Evolutionary conservation across 2,888 invertebrate species (phyloP), one percentile per base, ranked within the genome.

Genomic region (Helobdella robusta): DNA sequence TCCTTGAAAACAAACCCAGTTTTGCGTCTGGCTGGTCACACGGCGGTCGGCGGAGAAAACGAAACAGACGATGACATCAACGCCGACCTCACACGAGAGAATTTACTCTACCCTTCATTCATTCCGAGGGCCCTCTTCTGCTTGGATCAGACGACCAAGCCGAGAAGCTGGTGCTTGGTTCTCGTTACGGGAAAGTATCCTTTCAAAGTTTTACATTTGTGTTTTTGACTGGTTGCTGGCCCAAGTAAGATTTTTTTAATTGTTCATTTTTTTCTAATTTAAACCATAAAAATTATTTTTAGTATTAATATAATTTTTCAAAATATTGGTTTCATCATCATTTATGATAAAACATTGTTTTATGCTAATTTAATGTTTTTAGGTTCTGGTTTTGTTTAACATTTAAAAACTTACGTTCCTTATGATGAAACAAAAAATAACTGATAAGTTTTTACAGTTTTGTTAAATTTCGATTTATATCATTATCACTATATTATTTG

Each of bases 121-220:
- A 87, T 89, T 63, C 88, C 89, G 67, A 84, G 89, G 71, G 87
- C 89, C 63, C 84, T 94, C 75, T 85, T 87, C 74, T 93, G 91
- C 79, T 84, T 98, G 75, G 87, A 89, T 70, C 97, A 98, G 81
- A 89, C 86, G 69, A 89, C 91, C 66, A 84, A 87, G 71, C 89
- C 94, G 40, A 85, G 97, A 77, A 90, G 88, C 82, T 90, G 90
- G 90, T 95, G 95, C 82, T 85, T 98, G 77, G 87, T 86, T 78
- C 88, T 94, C 83, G 94, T 97, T 83, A 94, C 94, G 71, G 94
- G 93, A 86, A 94, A 94, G 93, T 95, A 94, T 94, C 93, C 94
- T 94, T 93, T 92, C 3, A 3, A 6, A 5, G 30, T 59, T n/a
- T 32, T 61, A 30, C 6, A 15, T 61, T 46, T 46, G 11, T 36